phyloP scores from a whole-genome alignment of 2,797 vertebrate species.

The Rhincodon typus region DNA sequence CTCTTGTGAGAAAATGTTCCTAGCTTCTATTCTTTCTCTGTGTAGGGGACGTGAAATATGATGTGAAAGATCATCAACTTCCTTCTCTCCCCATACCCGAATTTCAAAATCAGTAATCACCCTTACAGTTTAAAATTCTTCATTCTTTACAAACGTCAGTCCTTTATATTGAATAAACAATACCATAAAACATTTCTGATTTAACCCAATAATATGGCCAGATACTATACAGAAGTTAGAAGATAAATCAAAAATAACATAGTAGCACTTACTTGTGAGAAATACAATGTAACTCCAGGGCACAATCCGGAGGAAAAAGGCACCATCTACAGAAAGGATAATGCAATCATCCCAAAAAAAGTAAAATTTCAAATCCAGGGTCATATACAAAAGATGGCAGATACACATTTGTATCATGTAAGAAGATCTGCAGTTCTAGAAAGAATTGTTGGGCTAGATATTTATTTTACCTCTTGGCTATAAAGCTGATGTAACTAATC shows the following conservation, averaged over 20 bases:
- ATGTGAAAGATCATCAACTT: background rate
- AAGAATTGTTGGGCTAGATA: background rate
- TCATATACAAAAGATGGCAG: background rate
- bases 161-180: background rate
- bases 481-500: background rate
- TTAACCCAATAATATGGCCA: background rate
- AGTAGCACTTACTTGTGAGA: slow-evolving; percentile 77
- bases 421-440: background rate
- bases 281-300: slow-evolving; percentile 93
- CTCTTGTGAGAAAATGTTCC: background rate
- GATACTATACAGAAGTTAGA: background rate
- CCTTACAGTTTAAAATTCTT: background rate
- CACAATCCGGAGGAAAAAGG: slow-evolving; percentile 75
- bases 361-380: background rate
- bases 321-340: slow-evolving; percentile 65
- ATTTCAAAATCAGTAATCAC: background rate
- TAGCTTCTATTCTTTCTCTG: background rate
- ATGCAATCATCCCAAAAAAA: background rate
- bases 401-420: background rate
- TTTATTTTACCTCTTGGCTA: background rate
- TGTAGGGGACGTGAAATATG: background rate
- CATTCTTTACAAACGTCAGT: background rate
- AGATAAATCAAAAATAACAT: background rate
- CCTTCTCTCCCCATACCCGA: background rate
- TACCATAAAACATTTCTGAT: background rate